phyloP scores from a whole-genome alignment of 2,888 invertebrate genomes.

The Tanypteryx hageni region DNA sequence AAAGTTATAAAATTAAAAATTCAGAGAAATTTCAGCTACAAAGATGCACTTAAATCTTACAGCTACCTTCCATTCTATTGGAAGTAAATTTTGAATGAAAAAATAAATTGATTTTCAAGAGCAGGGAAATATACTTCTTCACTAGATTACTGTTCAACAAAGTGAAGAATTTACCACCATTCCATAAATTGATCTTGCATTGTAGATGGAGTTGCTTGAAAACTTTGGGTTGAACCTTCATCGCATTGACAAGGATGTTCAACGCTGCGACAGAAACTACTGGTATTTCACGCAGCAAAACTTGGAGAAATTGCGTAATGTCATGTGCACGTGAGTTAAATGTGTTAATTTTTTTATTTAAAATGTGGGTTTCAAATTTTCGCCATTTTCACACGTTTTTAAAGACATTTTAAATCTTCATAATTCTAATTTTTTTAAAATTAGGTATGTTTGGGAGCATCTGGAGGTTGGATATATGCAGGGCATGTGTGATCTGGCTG shows the following conservation, averaged over 20 bases:
- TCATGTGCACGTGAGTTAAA: conserved; percentile 94
- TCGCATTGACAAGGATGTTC: conserved; percentile 97
- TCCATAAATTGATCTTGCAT: conserved; percentile 68
- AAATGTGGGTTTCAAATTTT: conserved; percentile 15
- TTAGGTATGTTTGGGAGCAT: conserved; percentile 97
- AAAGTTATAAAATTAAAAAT: no score
- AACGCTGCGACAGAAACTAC: conserved; percentile 95
- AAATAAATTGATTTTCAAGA: not conserved
- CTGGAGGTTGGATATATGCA: conserved; percentile 97
- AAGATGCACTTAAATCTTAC: no score
- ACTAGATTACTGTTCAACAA: not conserved
- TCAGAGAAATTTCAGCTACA: no score
- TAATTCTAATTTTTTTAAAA: conserved; percentile 66
- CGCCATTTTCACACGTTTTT: conserved; percentile 27
- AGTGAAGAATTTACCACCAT: not conserved
- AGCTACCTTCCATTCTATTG: no score
- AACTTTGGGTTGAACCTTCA: conserved; percentile 92
- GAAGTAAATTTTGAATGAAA: not conserved
- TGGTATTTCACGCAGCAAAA: conserved; percentile 92
- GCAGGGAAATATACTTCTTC: not conserved
- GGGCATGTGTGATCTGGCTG: conserved; percentile 98
- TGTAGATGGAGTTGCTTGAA: conserved; percentile 89
- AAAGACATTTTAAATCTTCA: not conserved
- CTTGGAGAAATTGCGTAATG: conserved; percentile 93
- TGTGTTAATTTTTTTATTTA: conserved; percentile 42